Evolutionary conservation across 2,797 vertebrate genomes (phyloP).

Genomic region (Danio albolineatus): DNA sequence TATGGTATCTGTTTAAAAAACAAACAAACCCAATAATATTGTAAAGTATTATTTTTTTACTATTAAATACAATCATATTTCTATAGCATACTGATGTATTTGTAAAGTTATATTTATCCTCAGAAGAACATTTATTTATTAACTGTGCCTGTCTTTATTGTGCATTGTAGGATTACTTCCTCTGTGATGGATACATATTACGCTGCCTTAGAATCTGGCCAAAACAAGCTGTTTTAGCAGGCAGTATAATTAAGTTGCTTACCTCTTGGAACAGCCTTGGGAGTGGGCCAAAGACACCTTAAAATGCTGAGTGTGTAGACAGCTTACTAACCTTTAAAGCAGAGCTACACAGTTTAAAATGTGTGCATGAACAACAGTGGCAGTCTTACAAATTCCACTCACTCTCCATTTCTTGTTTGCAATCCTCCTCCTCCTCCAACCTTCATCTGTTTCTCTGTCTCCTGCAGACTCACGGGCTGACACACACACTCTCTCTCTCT

Average conservation of each 20-base stretch:
- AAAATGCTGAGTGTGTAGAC: conserved; percentile 8
- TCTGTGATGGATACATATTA: not conserved
- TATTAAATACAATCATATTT: not conserved
- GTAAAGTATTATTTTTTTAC: too few relatives aligned
- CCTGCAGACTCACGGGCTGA: not conserved
- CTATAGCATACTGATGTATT: not conserved
- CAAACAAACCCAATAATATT: too few relatives aligned
- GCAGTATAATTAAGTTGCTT: conserved; percentile 3
- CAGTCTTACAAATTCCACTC: not conserved
- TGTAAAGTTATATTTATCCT: not conserved
- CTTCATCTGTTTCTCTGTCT: conserved; percentile 8
- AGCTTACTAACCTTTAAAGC: not conserved
- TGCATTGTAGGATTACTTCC: not conserved
- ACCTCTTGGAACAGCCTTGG: conserved; percentile 7
- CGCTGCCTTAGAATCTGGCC: not conserved
- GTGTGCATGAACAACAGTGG: not conserved
- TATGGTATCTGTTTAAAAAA: too few relatives aligned
- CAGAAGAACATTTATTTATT: not conserved
- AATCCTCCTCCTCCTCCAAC: not conserved
- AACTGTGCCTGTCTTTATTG: not conserved
- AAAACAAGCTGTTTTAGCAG: not conserved
- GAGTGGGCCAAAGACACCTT: not conserved
- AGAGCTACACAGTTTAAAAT: conserved; percentile 1
- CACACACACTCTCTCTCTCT: not conserved
- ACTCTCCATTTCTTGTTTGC: conserved; percentile 6